Percentiles rank a stretch among this genome's conserved stretches.
Conservation (phyloP, 2,797 vertebrate genomes). For the Xiphophorus birchmanni region DNA sequence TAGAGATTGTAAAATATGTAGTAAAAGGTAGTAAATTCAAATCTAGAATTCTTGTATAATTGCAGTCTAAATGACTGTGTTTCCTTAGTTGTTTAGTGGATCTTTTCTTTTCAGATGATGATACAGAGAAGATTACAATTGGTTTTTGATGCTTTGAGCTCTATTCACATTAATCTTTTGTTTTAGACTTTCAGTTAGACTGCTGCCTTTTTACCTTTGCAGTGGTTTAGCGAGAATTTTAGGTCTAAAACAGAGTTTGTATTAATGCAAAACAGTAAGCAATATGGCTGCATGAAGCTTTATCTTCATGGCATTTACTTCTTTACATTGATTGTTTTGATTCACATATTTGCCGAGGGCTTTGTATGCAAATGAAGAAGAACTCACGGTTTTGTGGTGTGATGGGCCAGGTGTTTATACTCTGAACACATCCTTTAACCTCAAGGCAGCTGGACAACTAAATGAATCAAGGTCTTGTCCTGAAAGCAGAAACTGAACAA, state of each 20-base stretch:
- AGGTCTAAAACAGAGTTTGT: not conserved
- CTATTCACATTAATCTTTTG: not conserved
- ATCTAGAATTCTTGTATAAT: no score
- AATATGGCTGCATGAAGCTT: not conserved
- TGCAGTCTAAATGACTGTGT: no score
- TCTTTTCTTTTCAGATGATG: not conserved
- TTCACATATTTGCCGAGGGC: not conserved
- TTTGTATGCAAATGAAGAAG: not conserved
- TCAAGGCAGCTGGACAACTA: constrained; percentile 9
- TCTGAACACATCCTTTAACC: constrained; percentile 7
- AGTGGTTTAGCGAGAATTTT: not conserved
- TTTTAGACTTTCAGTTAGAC: not conserved
- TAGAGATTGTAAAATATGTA: no score
- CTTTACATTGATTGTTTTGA: not conserved
- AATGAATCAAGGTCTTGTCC: constrained; percentile 2
- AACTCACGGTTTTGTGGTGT: not conserved
- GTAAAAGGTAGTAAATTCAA: no score
- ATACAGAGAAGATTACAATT: not conserved
- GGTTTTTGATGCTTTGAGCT: not conserved
- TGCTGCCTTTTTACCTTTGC: not conserved
- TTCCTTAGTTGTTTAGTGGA: not conserved
- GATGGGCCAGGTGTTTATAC: not conserved
- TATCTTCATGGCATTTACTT: not conserved
- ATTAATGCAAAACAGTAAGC: not conserved
- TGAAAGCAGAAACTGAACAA: constrained; percentile 1